Conservation (phyloP, 2,797 vertebrate genomes). For the Manis javanica region DNA sequence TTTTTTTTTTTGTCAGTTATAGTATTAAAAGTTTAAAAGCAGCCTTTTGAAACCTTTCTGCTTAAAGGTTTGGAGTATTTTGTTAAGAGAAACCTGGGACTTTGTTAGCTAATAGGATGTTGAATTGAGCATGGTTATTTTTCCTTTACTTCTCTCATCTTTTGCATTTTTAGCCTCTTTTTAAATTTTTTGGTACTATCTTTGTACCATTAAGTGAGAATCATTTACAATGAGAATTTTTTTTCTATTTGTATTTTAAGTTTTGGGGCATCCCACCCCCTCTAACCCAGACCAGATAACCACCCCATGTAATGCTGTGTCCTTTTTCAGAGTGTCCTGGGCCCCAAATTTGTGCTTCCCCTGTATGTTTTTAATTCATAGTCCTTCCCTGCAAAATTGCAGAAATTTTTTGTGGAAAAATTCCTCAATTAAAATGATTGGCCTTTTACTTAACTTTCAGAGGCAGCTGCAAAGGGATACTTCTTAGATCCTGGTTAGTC, state of each 20-base stretch:
- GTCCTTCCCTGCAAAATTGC: neutral
- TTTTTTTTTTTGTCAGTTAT: neutral
- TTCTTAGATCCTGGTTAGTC: neutral
- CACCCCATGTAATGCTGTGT: neutral
- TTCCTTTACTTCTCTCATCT: neutral
- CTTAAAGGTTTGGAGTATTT: neutral
- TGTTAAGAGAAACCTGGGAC: neutral
- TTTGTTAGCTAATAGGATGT: neutral
- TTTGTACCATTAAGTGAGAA: neutral
- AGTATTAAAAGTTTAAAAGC: conserved; percentile 30
- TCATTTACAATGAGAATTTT: neutral
- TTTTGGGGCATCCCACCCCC: neutral
- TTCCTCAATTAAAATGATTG: neutral
- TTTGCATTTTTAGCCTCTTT: conserved; percentile 44
- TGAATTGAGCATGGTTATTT: neutral
- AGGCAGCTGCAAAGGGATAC: neutral
- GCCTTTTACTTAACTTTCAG: conserved; percentile 48
- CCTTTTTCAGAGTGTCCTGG: neutral
- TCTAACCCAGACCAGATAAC: neutral
- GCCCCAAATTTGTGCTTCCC: neutral
- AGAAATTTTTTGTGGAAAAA: conserved; percentile 41
- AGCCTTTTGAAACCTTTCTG: conserved; percentile 34
- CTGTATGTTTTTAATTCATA: neutral
- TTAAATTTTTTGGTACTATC: neutral
- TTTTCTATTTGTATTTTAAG: neutral